Evolutionary conservation across 2,113 vertebrate genomes (phyloP), one percentile per base, ranked within the genome.

Genomic region (Trinectes maculatus): DNA sequence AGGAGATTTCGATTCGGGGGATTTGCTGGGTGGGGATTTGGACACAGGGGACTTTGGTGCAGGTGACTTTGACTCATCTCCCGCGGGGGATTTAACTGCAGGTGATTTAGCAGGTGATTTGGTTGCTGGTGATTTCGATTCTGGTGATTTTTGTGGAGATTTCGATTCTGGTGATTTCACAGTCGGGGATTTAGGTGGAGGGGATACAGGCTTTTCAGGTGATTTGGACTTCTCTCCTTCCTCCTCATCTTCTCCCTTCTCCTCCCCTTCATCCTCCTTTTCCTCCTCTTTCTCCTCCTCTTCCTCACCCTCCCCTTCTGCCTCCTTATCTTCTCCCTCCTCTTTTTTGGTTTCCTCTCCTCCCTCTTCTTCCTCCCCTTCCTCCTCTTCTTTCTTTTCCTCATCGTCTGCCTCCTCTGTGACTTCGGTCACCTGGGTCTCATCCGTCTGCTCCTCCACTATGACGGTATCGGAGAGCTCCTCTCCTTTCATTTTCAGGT

Each of bases 391-490:
- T 12, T 88, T 85, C 44, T 92, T 80, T 28, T 89, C 90, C 18
- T 89, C 92, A 19, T 90, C 93, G 36, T 93, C 94, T 5, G 92
- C 95, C 74, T 95, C 94, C 73, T 96, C 96, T 3, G 93, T 95
- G 53, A 96, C 94, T 83, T 96, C 95, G 22, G 95, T 96, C 56
- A 96, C 95, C 80, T 96, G 94, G 36, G 94, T 94, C 87, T 97
- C 95, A 60, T 96, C 95, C 0, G 93, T 96, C 86, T 97, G 94
- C 70, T 97, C 95, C 71, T 96, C 95, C 79, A 96, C 89, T 36
- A 96, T 96, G 60, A 98, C 96, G 0, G 93, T 96, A 51, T 97
- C 96, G 1, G 93, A 93, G 40, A 95, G 95, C 63, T 97, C 95
- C 56, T 97, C 95, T 0, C 89, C 91, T 85, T 98, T 98, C 55